Base-by-base conservation (phyloP, 2,113 vertebrate genomes). In the Chunga burmeisteri region DNA sequence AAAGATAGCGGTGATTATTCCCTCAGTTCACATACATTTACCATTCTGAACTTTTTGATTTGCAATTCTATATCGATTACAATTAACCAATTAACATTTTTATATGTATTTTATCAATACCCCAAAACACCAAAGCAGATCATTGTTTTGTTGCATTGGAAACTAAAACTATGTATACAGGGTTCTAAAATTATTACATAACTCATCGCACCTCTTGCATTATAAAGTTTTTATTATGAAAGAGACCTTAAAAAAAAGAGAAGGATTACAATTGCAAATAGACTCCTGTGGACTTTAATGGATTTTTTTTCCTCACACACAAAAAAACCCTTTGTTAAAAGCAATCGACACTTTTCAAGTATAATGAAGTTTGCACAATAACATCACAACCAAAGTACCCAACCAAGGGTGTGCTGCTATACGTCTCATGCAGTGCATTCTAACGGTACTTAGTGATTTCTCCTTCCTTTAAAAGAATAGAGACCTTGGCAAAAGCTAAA, bases 301-400 rank as follows among this genome's bases (percentile, higher is more conserved):
- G 38, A 8, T n/a, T 42, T 47, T 46, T 44, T 13, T 61, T n/a
- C 7, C 5, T 26, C 8, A 22, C 5, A 30, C 5, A 22, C 36
- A 18, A 14, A 65, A 29, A 55, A 72, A 52, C 2, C 13, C 2
- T 8, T 46, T 68, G 5, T 58, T 71, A 29, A 79, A 87, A 88
- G 27, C 7, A 34, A 84, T 1, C 0, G 0, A 6, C 4, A 6
- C 72, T 75, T 82, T 79, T n/a, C 14, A 74, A 38, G 19, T 10
- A 21, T 66, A 75, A 82, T 26, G 7, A 71, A 49, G 13, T 80
- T 50, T 22, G 13, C 16, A 63, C 62, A 47, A 6, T 25, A 42
- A 27, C 50, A 29, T 9, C 0, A 0, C n/a, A 74, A 44, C 13
- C 13, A 40, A 52, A 32, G 26, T 38, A 53, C 38, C 15, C 38